These are phyloP conservation scores for Nothura maculosa DNA, from an alignment of 2,797 vertebrate species.

Conservation along the genomic window DNA sequence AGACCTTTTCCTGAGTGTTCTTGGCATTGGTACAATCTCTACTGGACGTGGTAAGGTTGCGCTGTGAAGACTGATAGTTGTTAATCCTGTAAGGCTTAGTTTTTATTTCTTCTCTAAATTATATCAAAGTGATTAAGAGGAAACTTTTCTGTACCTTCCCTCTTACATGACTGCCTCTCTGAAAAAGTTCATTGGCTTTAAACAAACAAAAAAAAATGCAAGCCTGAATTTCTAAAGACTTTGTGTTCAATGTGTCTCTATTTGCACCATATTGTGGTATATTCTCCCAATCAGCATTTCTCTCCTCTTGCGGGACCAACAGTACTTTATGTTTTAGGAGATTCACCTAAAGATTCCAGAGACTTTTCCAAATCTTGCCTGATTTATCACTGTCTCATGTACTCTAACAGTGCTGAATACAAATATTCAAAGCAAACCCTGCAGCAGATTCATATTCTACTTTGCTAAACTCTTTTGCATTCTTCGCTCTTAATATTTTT, in stretches of 20 bases:
- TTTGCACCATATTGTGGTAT: background rate
- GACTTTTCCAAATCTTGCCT: slow-evolving; percentile 43
- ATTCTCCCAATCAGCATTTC: background rate
- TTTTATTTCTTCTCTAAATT: background rate
- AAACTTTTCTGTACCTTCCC: background rate
- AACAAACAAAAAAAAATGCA: background rate
- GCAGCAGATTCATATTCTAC: slow-evolving; percentile 2
- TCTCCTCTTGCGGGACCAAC: background rate
- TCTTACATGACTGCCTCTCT: background rate
- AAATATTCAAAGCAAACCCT: slow-evolving; percentile 12
- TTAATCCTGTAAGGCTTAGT: background rate
- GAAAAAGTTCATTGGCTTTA: background rate
- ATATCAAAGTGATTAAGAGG: background rate
- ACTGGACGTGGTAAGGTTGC: fast-evolving
- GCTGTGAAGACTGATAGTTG: background rate
- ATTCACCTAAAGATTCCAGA: slow-evolving; percentile 5
- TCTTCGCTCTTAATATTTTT: slow-evolving; percentile 30
- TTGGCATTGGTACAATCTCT: background rate
- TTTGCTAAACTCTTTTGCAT: slow-evolving; percentile 29
- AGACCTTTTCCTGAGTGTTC: background rate
- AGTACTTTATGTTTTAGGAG: slow-evolving; percentile 17
- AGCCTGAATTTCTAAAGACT: background rate
- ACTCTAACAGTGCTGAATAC: slow-evolving; percentile 3
- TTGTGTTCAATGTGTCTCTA: background rate
- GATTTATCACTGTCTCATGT: slow-evolving; percentile 14